A percentile compares a stretch with the other conserved stretches of the same genome.
These are phyloP conservation scores for Meloidogyne hapla DNA, from an alignment of 1,140 invertebrate species.

Conservation along the genomic window DNA sequence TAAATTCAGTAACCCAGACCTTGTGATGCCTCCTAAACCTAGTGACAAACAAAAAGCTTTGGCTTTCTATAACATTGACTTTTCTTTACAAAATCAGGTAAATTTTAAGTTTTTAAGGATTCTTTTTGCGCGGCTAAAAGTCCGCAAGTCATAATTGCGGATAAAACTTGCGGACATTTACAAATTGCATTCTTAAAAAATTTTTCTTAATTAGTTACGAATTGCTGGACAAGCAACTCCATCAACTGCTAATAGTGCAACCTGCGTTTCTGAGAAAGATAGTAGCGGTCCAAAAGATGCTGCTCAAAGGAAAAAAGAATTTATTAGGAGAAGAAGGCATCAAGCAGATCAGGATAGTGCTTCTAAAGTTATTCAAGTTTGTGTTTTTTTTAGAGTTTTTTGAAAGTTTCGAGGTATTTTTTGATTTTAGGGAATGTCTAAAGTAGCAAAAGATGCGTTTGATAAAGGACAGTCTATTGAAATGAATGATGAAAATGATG, in stretches of 20 bases:
- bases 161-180: too few relatives aligned
- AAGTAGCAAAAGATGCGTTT: constrained; percentile 50
- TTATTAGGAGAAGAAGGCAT: constrained; percentile 55
- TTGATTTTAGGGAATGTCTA: constrained; percentile 59
- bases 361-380: constrained; percentile 60
- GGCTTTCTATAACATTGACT: constrained; percentile 94
- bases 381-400: not conserved
- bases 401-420: too few relatives aligned
- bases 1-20: constrained; percentile 76
- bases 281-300: constrained; percentile 42
- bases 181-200: too few relatives aligned
- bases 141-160: too few relatives aligned
- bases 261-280: constrained; percentile 42
- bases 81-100: constrained; percentile 79
- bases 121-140: too few relatives aligned
- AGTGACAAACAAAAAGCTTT: constrained; percentile 68
- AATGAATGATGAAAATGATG: constrained; percentile 37
- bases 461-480: constrained; percentile 31
- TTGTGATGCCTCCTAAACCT: constrained; percentile 96
- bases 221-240: constrained; percentile 84
- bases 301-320: constrained; percentile 58
- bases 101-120: not conserved
- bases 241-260: constrained; percentile 67
- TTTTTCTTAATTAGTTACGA: constrained; percentile 73
- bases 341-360: constrained; percentile 59